phyloP scores from a whole-genome alignment of 1,140 invertebrate species.

The Steinernema feltiae region DNA sequence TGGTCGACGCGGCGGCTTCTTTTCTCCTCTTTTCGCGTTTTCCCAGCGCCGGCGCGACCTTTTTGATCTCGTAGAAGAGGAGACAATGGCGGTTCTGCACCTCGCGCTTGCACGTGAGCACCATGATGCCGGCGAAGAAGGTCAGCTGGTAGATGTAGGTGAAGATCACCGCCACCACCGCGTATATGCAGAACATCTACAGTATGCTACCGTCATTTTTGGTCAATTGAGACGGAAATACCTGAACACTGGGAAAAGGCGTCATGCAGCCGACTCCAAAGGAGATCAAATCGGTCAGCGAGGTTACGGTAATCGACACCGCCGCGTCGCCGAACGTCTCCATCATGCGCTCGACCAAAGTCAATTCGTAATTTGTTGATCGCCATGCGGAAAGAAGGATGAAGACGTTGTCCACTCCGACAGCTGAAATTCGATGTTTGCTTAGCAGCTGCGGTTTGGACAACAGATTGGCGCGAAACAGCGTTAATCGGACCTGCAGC shows the following conservation, averaged over 20 bases:
- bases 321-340: slow-evolving; percentile 75
- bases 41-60: not conserved
- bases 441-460: too few relatives aligned
- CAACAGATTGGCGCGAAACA: too few relatives aligned
- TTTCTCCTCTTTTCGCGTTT: slow-evolving; percentile 11
- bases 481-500: too few relatives aligned
- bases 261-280: slow-evolving; percentile 91
- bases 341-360: slow-evolving; percentile 77
- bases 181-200: slow-evolving; percentile 54
- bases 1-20: not conserved
- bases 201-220: not conserved
- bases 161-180: slow-evolving; percentile 59
- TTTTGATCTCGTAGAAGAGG: slow-evolving; percentile 45
- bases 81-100: slow-evolving; percentile 51
- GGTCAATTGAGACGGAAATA: slow-evolving; percentile 25
- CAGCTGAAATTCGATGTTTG: too few relatives aligned
- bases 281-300: slow-evolving; percentile 92
- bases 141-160: slow-evolving; percentile 61
- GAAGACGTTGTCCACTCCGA: slow-evolving; percentile 56
- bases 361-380: slow-evolving; percentile 71
- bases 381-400: slow-evolving; percentile 80
- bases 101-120: slow-evolving; percentile 51
- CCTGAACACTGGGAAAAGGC: slow-evolving; percentile 63
- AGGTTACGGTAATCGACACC: slow-evolving; percentile 93
- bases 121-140: slow-evolving; percentile 59